Evolutionary conservation across 1,140 invertebrate species (phyloP), one percentile per base, ranked within the genome.

Genomic region (Hermetia illucens): DNA sequence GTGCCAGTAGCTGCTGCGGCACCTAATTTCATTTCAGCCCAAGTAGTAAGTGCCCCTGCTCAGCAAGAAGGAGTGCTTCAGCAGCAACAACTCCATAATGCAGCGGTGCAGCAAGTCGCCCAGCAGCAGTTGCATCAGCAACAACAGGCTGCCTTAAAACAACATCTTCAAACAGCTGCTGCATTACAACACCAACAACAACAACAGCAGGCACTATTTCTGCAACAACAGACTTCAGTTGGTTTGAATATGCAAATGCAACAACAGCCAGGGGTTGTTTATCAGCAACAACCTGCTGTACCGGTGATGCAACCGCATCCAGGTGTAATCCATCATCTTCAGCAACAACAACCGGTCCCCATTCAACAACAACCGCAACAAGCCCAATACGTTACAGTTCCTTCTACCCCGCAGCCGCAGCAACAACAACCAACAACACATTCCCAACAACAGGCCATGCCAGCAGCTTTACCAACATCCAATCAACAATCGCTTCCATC

Each of bases 71-170:
- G 10, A 45, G 21, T 39, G 29, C 30, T 27, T 20, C 63, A 67
- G 35, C 66, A 66, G 32, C 64, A 66, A 38, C 63, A 67, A 42
- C 46, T 60, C 0, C 65, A n/a, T n/a, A n/a, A n/a, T n/a, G n/a
- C n/a, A n/a, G n/a, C n/a, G n/a, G n/a, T n/a, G 34, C 55, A 50
- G 35, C 32, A 41, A 12, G 39, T 41, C 17, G 64, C 68, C 29
- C 63, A 69, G 24, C 68, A 69, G 36, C 65, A 69, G 35, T 45
- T 70, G 24, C 68, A 70, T 31, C 66, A 64, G 32, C 53, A 52
- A 30, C 47, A 52, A 36, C 58, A 56, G 21, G 53, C n/a, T n/a
- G n/a, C n/a, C n/a, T n/a, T 64, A 9, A 64, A 62, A 34, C 68
- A 68, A 39, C 61, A 63, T 31, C 55, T 58, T 39, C 22, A 46